Conservation (phyloP, 2,888 invertebrate species). For the Pomacea canaliculata region DNA sequence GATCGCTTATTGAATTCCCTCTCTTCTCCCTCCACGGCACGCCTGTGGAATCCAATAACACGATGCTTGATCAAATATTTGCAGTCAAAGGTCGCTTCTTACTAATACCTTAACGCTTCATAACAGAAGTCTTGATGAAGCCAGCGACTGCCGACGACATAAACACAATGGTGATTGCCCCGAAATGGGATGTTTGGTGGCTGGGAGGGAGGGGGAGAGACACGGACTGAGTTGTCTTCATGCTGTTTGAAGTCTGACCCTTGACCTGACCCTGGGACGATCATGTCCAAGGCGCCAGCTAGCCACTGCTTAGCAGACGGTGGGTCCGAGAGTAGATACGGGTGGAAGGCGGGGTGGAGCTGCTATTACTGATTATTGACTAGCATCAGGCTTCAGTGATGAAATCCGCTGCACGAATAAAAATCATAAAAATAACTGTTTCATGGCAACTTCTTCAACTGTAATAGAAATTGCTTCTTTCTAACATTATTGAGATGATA, state of each 20-base stretch:
- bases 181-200: constrained; percentile 1
- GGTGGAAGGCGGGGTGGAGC: neutral
- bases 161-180: constrained; percentile 1
- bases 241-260: neutral
- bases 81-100: constrained; percentile 2
- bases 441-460: too few species aligned
- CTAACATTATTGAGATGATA: too few species aligned
- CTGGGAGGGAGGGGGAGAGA: neutral
- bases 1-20: neutral
- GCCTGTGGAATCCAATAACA: neutral
- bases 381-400: too few species aligned
- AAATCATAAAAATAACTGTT: too few species aligned
- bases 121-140: constrained; percentile 2
- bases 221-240: too few species aligned
- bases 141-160: neutral
- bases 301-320: neutral
- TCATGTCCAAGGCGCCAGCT: neutral
- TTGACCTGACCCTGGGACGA: neutral
- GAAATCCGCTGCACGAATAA: too few species aligned
- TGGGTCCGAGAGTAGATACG: neutral
- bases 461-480: too few species aligned
- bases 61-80: neutral
- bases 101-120: constrained; percentile 9
- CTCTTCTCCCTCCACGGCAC: neutral
- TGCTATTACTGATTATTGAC: too few species aligned